Base-by-base conservation (phyloP, 2,888 invertebrate species). In the Drosophila mimetica region DNA sequence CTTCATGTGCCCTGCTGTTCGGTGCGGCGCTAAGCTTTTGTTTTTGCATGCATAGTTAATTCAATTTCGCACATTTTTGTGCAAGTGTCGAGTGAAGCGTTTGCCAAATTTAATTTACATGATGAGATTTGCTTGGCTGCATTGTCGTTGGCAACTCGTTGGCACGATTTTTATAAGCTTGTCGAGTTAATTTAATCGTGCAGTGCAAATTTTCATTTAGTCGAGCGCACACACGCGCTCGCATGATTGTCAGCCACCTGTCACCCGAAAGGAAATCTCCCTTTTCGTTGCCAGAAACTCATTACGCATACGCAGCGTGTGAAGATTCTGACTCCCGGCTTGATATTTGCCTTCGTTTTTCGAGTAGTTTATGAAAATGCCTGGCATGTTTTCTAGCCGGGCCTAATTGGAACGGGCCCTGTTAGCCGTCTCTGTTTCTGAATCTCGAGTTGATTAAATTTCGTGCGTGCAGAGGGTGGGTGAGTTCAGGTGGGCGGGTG, bases 31-130 rank as follows among this genome's bases (percentile, higher is more conserved):
- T 58, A 41, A 39, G 59, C 55, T 71, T 53, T 55, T 70, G 63
- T 74, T 82, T 71, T 74, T 78, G 73, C 72, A 72, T 86, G 82
- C 85, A 86, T 83, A 85, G 86, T 85, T 84, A 86, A 83, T 83
- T 84, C 82, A 83, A 86, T 83, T 84, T 81, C 75, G 82, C 83
- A 85, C 84, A 80, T 80, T 84, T 84, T 77, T 82, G 78, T 73
- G 74, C 69, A 79, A 71, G 86, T 80, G 82, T 80, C 71, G 86
- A 71, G 78, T 59, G 60, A 83, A 83, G 81, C 71, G 71, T 77
- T 80, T 86, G 82, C 77, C 72, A 86, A 82, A 82, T 82, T 86
- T 82, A 86, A 82, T 82, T 82, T 82, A 80, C 86, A 82, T 86
- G 84, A 82, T 86, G 84, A 80, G 86, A 82, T 86, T 86, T 86